Base-by-base conservation (phyloP, 1,140 invertebrate genomes). In the Hestina assimilis region DNA sequence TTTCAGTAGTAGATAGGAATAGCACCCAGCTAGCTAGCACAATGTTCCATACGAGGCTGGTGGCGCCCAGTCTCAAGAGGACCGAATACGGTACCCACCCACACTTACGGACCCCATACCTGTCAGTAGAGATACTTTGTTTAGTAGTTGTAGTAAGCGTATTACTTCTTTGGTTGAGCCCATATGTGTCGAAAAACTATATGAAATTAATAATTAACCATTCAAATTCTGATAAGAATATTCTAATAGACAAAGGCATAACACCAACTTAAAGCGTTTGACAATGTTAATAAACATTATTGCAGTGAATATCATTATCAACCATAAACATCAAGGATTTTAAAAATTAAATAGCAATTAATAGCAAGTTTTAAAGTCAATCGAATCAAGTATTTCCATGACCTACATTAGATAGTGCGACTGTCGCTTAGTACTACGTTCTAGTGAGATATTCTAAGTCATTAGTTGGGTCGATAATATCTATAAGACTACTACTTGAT, bases 251-350 rank as follows among this genome's bases (percentile, higher is more conserved):
- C n/a, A n/a, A n/a, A n/a, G n/a, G n/a, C n/a, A n/a, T n/a, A n/a
- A n/a, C n/a, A n/a, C n/a, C n/a, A n/a, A n/a, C n/a, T n/a, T n/a
- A n/a, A n/a, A n/a, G n/a, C n/a, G n/a, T n/a, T 6, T 35, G 1
- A 35, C 12, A 35, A 15, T 35, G 15, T 15, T 35, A 5, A 35
- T 15, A 14, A 35, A 28, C n/a, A 28, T n/a, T 9, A 28, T 28
- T 6, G 2, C 0, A 15, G 31, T 14, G 1, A 35, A 35, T 35
- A 35, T 33, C 15, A 54, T 33, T 54, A 54, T 6, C 51, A 43
- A 59, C 61, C 52, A 51, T 68, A 72, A 69, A 74, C 65, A 65
- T 67, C 69, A 72, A 73, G 58, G 75, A 70, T 60, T 65, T 71
- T 66, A 59, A n/a, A 64, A 64, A 58, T 63, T 75, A 64, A 59